phyloP scores from a whole-genome alignment of 2,797 vertebrate genomes.

The Mormyrus proboscirostris region DNA sequence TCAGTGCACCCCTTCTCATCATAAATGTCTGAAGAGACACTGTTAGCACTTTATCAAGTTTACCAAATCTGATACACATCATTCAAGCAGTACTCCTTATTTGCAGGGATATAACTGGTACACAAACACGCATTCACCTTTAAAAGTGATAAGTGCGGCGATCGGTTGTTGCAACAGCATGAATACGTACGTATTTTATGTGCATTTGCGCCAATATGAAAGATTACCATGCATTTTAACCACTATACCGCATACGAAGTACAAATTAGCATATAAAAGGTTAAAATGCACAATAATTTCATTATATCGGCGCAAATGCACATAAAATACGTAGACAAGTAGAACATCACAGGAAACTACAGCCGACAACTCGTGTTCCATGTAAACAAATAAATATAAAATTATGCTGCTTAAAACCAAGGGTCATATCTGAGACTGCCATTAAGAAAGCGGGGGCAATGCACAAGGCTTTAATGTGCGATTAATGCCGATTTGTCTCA shows the following conservation, averaged over 20 bases:
- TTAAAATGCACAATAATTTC: background rate
- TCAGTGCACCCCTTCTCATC: no score
- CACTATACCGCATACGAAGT: background rate
- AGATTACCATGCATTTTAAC: no score
- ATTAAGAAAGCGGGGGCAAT: conserved; percentile 33
- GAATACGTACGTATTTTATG: no score
- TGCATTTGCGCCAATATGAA: no score
- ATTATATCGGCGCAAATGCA: background rate
- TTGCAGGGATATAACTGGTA: no score
- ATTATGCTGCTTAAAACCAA: background rate
- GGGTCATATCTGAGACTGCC: background rate
- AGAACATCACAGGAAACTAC: background rate
- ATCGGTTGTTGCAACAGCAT: no score
- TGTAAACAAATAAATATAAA: background rate
- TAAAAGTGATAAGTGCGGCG: no score
- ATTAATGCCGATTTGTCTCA: conserved; percentile 45
- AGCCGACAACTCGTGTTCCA: background rate
- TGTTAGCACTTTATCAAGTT: no score
- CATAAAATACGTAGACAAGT: background rate
- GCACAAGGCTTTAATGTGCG: conserved; percentile 29
- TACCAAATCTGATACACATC: no score
- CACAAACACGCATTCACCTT: no score
- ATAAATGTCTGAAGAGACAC: no score
- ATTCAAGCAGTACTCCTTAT: no score
- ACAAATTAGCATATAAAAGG: background rate